These are phyloP conservation scores for Brachionus calyciflorus DNA, from an alignment of 1,140 invertebrate genomes.

Conservation along the genomic window DNA sequence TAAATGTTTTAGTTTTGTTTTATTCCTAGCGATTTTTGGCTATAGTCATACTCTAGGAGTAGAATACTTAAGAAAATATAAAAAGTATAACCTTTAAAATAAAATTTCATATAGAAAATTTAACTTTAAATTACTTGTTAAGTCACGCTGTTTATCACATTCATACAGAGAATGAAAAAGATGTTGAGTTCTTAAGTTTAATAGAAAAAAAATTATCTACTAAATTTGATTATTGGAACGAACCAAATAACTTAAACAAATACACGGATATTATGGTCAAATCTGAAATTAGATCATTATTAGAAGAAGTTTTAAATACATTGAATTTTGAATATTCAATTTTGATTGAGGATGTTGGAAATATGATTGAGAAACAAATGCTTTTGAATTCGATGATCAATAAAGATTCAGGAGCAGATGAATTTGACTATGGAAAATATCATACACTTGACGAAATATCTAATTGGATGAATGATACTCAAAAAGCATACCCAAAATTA, in stretches of 20 bases:
- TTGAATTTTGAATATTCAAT: neutral
- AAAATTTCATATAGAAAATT: too few relatives aligned
- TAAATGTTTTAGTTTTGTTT: neutral
- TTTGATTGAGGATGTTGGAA: constrained; percentile 11
- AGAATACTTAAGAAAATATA: neutral
- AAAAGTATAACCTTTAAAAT: too few relatives aligned
- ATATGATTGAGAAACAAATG: neutral
- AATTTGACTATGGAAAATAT: constrained; percentile 49
- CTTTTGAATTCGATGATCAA: neutral
- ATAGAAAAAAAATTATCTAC: constrained; percentile 1
- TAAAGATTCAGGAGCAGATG: neutral
- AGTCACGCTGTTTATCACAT: neutral
- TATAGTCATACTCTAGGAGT: neutral
- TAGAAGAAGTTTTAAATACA: neutral
- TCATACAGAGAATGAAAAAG: neutral
- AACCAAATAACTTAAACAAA: neutral
- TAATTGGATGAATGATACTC: constrained; percentile 20
- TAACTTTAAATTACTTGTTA: neutral
- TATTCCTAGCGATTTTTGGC: neutral
- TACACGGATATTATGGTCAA: constrained; percentile 12
- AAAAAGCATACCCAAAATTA: neutral
- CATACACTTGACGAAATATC: constrained; percentile 48
- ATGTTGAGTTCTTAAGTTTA: neutral
- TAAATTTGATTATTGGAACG: constrained; percentile 39
- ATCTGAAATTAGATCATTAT: neutral